Base-by-base conservation (phyloP, 1,140 invertebrate genomes). In the Drosophila subobscura region DNA sequence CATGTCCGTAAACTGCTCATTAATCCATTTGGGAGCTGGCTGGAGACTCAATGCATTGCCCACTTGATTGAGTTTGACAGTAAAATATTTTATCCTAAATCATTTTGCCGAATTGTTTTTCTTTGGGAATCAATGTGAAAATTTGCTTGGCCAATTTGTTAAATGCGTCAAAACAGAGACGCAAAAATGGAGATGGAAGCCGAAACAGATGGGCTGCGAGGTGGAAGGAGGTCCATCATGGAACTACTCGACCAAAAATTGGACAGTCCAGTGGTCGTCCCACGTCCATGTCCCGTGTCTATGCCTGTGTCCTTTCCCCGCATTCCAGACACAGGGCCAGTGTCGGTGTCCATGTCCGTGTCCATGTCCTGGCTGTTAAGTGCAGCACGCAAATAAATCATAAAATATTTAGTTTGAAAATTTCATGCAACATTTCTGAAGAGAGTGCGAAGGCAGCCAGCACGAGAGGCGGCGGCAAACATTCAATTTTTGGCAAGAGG, bases 71-170 rank as follows among this genome's bases (percentile, higher is more conserved):
- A 79, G 79, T 73, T 73, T 73, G 68, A 78, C 76, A 73, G 76
- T 73, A 60, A 78, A 79, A 66, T 79, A 64, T 63, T 72, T 72
- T 49, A 74, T 66, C 27, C 59, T 65, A 78, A 78, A 78, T 78
- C 75, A 78, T 71, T 78, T 22, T 49, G 44, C 25, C 37, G 20
- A 37, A 42, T 40, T 42, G 52, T 40, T 72, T 22, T 46, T 55
- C 27, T 44, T 63, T 66, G 45, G 52, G 61, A 66, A 72, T 67
- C 68, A 78, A 75, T 75, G 72, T 3, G 53, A 53, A 75, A 75
- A 75, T 75, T 75, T 75, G 61, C 72, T 75, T 75, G 55, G 72
- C 72, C 72, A 75, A 75, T 75, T 75, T 75, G 72, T 75, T 74
- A 74, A 74, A 74, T 73, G 71, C 70, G 72, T 42, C 45, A 73